These are phyloP conservation scores for Sarcophaga peregrina DNA, from an alignment of 1,140 invertebrate genomes.

Conservation along the genomic window DNA sequence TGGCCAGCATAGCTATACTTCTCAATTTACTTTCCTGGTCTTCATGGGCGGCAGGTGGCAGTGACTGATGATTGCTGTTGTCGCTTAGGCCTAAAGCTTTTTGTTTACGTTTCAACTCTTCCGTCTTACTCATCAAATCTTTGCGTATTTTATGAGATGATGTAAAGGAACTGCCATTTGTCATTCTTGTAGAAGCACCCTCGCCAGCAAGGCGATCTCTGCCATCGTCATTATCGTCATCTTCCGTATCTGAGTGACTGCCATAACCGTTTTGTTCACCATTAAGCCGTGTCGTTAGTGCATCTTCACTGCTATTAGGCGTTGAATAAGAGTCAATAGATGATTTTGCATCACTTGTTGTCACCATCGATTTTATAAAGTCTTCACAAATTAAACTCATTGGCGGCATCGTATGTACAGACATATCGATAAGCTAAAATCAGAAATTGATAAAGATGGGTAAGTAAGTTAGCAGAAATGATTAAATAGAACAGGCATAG, in stretches of 20 bases:
- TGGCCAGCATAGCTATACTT: background rate
- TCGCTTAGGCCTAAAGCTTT: background rate
- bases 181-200: background rate
- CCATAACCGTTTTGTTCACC: conserved; percentile 35
- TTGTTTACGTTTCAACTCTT: conserved; percentile 19
- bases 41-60: background rate
- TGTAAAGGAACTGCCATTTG: background rate
- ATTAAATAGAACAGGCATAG: no score
- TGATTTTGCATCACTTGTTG: conserved; percentile 50
- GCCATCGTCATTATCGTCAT: background rate
- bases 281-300: conserved; percentile 34
- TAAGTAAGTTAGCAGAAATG: no score
- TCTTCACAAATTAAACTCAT: conserved; percentile 68
- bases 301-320: background rate
- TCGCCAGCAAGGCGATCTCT: background rate
- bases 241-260: conserved; percentile 36
- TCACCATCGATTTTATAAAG: conserved; percentile 67
- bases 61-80: background rate
- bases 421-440: conserved; percentile 67
- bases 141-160: background rate
- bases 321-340: conserved; percentile 4
- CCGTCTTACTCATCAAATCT: conserved; percentile 25
- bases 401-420: conserved; percentile 69
- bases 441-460: background rate
- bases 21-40: conserved; percentile 16